Conservation (phyloP, 2,113 vertebrate genomes). For the Apodemus speciosus region DNA sequence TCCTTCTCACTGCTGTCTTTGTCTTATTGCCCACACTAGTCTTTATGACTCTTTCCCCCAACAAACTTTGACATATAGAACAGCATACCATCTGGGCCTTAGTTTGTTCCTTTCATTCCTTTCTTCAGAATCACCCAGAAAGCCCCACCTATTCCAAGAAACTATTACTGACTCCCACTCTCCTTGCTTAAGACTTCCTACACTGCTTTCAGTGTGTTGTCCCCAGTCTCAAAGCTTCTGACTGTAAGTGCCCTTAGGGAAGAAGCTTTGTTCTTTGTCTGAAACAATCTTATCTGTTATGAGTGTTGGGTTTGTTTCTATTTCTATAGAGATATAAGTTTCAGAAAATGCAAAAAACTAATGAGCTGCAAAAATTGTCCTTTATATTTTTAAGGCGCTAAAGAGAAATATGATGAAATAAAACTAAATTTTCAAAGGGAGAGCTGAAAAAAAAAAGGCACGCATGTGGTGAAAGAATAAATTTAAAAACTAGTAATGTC, state of each 20-base stretch:
- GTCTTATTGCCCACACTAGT: constrained; percentile 32
- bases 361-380: constrained; percentile 41
- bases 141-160: constrained; percentile 60
- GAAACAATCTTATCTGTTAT: constrained; percentile 59
- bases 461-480: not conserved
- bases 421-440: constrained; percentile 57
- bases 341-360: constrained; percentile 45
- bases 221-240: constrained; percentile 20
- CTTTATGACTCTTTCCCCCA: not conserved
- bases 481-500: no score
- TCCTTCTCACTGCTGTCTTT: constrained; percentile 43
- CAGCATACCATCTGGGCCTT: constrained; percentile 22
- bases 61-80: constrained; percentile 60
- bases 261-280: constrained; percentile 66
- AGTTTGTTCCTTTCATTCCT: constrained; percentile 32
- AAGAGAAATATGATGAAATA: not conserved
- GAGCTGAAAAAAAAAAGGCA: not conserved
- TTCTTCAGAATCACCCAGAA: constrained; percentile 47
- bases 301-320: constrained; percentile 1
- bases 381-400: constrained; percentile 17
- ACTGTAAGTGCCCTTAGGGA: constrained; percentile 27
- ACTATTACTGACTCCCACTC: not conserved
- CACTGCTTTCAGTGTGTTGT: not conserved
- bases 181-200: not conserved
- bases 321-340: constrained; percentile 68